Base-by-base conservation (phyloP, 1,140 invertebrate genomes). In the Phymastichus coffea region DNA sequence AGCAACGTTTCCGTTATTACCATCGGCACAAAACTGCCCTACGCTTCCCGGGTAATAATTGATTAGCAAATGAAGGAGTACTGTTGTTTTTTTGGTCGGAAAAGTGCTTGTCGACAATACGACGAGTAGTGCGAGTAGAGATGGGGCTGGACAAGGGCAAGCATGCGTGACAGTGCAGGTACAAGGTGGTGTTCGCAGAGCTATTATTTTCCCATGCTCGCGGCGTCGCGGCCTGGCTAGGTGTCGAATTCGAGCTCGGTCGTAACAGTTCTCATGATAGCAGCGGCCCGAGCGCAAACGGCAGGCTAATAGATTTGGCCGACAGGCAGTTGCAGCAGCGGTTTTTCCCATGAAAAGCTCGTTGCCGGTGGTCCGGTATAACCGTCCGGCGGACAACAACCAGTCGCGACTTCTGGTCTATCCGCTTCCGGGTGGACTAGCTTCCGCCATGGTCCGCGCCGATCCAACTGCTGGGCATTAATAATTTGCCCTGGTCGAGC, bases 1-100 rank as follows among this genome's bases (percentile, higher is more conserved):
- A 64, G 70, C 63, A 53, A 62, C 1, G n/a, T 23, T n/a, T n/a
- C n/a, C n/a, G n/a, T n/a, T n/a, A n/a, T 7, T 33, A 33, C 28
- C 12, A 33, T 33, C 12, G 28, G 6, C 12, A 7, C 28, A 33
- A 33, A 33, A 33, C 12, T 33, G 28, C 12, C 28, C 28, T n/a
- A n/a, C n/a, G n/a, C n/a, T n/a, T n/a, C n/a, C n/a, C n/a, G n/a
- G n/a, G n/a, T n/a, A n/a, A n/a, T n/a, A n/a, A n/a, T n/a, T n/a
- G n/a, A n/a, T n/a, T n/a, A n/a, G n/a, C n/a, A n/a, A n/a, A n/a
- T n/a, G n/a, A n/a, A n/a, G n/a, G n/a, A n/a, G n/a, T n/a, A n/a
- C n/a, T n/a, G n/a, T n/a, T n/a, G n/a, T n/a, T n/a, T n/a, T n/a
- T n/a, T n/a, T n/a, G n/a, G n/a, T n/a, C n/a, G n/a, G n/a, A n/a